Conservation (phyloP, 2,888 invertebrate species). For the Criorhina ranunculi region DNA sequence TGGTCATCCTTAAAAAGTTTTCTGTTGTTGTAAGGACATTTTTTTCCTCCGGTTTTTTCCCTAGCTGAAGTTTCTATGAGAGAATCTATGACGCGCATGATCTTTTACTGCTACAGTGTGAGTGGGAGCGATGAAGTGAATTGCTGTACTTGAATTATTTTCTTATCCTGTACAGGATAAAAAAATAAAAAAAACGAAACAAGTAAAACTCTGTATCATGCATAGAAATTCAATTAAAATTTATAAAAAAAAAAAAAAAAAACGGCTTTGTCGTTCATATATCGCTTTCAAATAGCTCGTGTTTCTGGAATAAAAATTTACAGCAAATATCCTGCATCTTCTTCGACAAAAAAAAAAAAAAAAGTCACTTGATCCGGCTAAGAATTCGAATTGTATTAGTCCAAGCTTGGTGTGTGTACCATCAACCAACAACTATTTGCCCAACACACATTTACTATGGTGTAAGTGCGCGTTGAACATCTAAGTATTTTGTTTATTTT, state of each 20-base stretch:
- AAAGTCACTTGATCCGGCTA: conserved; percentile 10
- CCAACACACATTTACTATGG: too few relatives aligned
- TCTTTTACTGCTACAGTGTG: conserved; percentile 58
- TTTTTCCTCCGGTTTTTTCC: conserved; percentile 5
- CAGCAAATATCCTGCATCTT: conserved; percentile 13
- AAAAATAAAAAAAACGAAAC: neutral
- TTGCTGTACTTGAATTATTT: conserved; percentile 57
- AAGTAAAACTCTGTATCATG: too few relatives aligned
- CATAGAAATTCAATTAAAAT: too few relatives aligned
- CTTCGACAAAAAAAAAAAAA: conserved; percentile 9
- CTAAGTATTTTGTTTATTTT: conserved; percentile 15
- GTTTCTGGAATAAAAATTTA: conserved; percentile 11
- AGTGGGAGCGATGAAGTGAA: conserved; percentile 53
- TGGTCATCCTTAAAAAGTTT: conserved; percentile 63
- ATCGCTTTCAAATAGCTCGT: too few relatives aligned
- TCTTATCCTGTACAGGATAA: conserved; percentile 49
- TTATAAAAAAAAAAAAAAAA: too few relatives aligned
- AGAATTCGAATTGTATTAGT: conserved; percentile 28
- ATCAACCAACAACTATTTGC: too few relatives aligned
- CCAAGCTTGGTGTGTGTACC: too few relatives aligned
- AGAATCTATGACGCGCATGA: conserved; percentile 69
- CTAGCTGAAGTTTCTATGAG: conserved; percentile 35
- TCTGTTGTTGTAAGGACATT: conserved; percentile 67
- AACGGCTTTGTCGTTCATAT: too few relatives aligned
- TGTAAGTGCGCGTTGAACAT: conserved; percentile 11